Base-by-base conservation (phyloP, 2,888 invertebrate genomes). In the Campoletis raptor region DNA sequence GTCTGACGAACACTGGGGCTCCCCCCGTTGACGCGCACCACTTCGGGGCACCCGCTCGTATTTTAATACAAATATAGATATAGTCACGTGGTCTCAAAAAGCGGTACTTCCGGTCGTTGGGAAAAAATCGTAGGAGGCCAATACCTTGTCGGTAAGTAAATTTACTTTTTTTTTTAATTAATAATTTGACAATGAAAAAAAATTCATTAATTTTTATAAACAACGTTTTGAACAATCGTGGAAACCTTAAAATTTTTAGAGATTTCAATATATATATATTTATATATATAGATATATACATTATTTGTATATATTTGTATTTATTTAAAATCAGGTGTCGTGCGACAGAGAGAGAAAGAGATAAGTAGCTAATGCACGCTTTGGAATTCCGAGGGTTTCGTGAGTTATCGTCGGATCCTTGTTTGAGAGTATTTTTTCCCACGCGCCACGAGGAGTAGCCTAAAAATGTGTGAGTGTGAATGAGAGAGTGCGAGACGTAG, bases 401-500 rank as follows among this genome's bases (percentile, higher is more conserved):
- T 70, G 83, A 86, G 80, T 86, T 86, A 86, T 86, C 86, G 86
- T 72, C 72, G 86, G 83, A 72, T 86, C 80, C 83, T 86, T 84
- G 83, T 84, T 86, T 81, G 73, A 81, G 78, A 81, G 72, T 84
- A 78, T 81, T 83, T 86, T 86, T 81, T 83, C 86, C 84, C 81
- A 83, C 72, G 76, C 76, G 67, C 45, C 52, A 66, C 73, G 66
- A 67, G 54, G 74, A 48, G n/a, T 30, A 48, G 48, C 21, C 45
- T 45, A 37, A 30, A 40, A 40, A 57, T 61, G 74, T 74, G 42
- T 61, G 42, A 45, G 36, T 52, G 61, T 42, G 52, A 30, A 48
- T 15, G 52, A 24, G 72, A 24, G 72, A 36, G 36, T n/a, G 40
- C 30, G 74, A 18, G 61, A 10, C 18, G 7, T 1, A 18, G 77